Base-by-base conservation (phyloP, 2,888 invertebrate genomes). In the Strigamia maritima region DNA sequence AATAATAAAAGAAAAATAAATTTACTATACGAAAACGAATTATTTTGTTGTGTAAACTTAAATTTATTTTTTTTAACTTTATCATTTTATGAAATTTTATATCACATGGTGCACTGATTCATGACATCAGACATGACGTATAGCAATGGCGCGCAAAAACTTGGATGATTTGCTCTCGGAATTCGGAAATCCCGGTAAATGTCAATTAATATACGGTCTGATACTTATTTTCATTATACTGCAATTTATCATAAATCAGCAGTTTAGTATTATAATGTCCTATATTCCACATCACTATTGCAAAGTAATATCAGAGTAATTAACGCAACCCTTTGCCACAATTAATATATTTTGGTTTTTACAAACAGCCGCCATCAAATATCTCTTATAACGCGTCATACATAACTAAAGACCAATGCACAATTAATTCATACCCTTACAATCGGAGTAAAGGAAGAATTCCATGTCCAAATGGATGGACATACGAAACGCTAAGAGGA, bases 101-200 rank as follows among this genome's bases (percentile, higher is more conserved):
- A 44, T 4, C n/a, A 14, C 44, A 1, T 16, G 35, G 35, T 35
- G 35, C 6, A 44, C 3, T 16, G 2, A 44, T 44, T 16, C 3
- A 44, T 44, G n/a, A 19, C 54, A 54, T 54, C 19, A 54, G 2
- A 19, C 19, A 35, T 3, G 54, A 19, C 54, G 19, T 54, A 19
- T 8, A 70, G 12, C 6, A 70, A 70, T 70, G 70, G 14, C 70
- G 7, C 28, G 14, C 28, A 70, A 26, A 70, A 70, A 70, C 70
- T 75, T 75, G 12, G 75, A 75, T 16, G 75, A 75, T 10, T 38
- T 75, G 19, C 40, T 75, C 22, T 28, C 75, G 3, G 40, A 75
- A 24, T 35, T 40, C 35, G 75, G 75, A 40, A 75, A 75, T 38
- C 75, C 75, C 12, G 75, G 75, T 22, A 75, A 75, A 40, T 35